Percentiles rank a stretch among this genome's conserved stretches.
These are phyloP conservation scores for Hoplodrina ambigua DNA, from an alignment of 2,888 invertebrate genomes.

Conservation along the genomic window DNA sequence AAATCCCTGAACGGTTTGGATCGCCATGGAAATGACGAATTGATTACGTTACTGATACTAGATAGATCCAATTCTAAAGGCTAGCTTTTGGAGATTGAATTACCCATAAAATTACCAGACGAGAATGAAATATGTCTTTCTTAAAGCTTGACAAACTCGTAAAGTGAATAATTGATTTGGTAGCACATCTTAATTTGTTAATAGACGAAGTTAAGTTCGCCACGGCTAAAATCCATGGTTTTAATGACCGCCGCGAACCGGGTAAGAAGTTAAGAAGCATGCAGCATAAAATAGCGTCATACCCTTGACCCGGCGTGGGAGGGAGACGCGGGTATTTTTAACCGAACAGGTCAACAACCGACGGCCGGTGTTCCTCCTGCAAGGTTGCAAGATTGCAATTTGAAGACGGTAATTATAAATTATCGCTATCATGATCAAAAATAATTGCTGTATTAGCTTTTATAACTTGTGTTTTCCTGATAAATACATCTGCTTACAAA, in stretches of 20 bases:
- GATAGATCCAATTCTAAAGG: background rate
- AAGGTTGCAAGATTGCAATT: constrained; percentile 66
- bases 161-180: constrained; percentile 38
- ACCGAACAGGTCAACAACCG: constrained; percentile 80
- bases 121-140: background rate
- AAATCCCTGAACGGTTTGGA: background rate
- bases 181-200: constrained; percentile 36
- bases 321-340: constrained; percentile 81
- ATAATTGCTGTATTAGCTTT: constrained; percentile 32
- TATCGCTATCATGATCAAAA: constrained; percentile 37
- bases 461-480: constrained; percentile 9
- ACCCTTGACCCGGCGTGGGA: constrained; percentile 85
- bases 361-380: constrained; percentile 68
- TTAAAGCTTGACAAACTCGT: background rate
- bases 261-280: constrained; percentile 64
- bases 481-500: constrained; percentile 31
- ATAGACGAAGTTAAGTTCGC: constrained; percentile 34
- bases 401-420: constrained; percentile 61
- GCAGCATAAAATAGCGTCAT: constrained; percentile 69
- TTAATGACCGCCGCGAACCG: constrained; percentile 36
- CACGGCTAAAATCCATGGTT: constrained; percentile 42
- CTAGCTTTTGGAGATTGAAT: background rate
- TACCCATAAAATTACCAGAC: background rate
- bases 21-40: background rate
- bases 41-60: background rate